These are phyloP conservation scores for Dicrurus megarhynchus DNA, from an alignment of 2,113 vertebrate genomes.

Conservation along the genomic window DNA sequence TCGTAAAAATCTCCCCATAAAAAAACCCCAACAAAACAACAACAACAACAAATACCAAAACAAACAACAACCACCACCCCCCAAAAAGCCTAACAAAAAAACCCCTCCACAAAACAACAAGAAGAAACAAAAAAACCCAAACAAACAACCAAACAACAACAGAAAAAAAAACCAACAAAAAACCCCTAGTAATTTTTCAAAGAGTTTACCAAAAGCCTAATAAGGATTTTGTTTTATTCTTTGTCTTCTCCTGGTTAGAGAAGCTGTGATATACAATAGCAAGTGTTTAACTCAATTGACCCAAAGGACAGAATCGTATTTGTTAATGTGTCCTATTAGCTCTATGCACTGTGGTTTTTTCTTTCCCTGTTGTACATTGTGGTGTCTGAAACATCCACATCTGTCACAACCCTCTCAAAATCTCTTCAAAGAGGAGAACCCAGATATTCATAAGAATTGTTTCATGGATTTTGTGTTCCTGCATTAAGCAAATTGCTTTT, in stretches of 20 bases:
- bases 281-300: background rate
- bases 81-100: background rate
- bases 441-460: background rate
- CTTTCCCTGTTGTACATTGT: background rate
- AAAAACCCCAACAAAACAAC: background rate
- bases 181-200: background rate
- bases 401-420: background rate
- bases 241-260: background rate
- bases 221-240: background rate
- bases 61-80: too few species aligned
- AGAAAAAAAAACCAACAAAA: background rate
- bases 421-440: background rate
- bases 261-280: background rate
- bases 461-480: background rate
- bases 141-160: background rate
- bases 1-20: background rate
- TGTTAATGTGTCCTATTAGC: background rate
- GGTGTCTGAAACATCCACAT: background rate
- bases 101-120: background rate
- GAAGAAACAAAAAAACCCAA: background rate
- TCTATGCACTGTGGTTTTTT: background rate
- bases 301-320: background rate
- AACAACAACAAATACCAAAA: too few species aligned
- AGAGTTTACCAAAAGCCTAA: background rate
- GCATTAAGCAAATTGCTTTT: background rate